phyloP scores from a whole-genome alignment of 2,888 invertebrate genomes.

The Lasius platythorax region DNA sequence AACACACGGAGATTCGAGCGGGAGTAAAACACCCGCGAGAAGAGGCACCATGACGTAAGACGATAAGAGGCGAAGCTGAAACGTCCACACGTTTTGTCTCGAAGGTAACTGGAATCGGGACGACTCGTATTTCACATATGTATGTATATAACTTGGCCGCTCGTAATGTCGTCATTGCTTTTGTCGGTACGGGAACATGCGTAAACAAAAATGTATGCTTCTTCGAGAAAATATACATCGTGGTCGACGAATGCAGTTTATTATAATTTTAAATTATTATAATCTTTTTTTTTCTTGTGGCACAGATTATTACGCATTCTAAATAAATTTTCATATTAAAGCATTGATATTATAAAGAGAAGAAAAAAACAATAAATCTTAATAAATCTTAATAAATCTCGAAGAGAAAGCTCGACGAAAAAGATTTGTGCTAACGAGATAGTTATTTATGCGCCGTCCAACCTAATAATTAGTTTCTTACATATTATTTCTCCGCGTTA shows the following conservation, averaged over 20 bases:
- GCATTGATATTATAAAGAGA: neutral
- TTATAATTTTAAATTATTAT: neutral
- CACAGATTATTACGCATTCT: neutral
- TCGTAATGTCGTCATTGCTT: neutral
- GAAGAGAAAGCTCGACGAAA: neutral
- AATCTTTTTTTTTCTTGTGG: neutral
- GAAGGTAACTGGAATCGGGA: conserved; percentile 6
- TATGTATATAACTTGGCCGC: neutral
- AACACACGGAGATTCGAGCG: conserved; percentile 39
- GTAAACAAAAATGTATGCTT: neutral
- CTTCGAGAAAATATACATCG: neutral
- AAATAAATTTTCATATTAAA: neutral
- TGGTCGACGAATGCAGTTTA: neutral
- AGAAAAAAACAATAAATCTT: neutral
- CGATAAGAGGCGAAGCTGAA: conserved; percentile 45
- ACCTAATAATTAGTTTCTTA: neutral
- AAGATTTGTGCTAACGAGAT: neutral
- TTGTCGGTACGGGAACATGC: neutral
- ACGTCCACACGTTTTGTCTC: conserved; percentile 23
- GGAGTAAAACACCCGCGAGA: conserved; percentile 58
- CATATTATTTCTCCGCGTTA: neutral
- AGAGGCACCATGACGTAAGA: conserved; percentile 60
- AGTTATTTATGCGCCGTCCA: neutral
- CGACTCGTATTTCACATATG: neutral
- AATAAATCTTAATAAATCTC: neutral